A percentile compares a stretch with the other conserved stretches of the same genome.
Evolutionary conservation across 2,113 vertebrate genomes (phyloP).

Genomic region (Crotalus horridus): DNA sequence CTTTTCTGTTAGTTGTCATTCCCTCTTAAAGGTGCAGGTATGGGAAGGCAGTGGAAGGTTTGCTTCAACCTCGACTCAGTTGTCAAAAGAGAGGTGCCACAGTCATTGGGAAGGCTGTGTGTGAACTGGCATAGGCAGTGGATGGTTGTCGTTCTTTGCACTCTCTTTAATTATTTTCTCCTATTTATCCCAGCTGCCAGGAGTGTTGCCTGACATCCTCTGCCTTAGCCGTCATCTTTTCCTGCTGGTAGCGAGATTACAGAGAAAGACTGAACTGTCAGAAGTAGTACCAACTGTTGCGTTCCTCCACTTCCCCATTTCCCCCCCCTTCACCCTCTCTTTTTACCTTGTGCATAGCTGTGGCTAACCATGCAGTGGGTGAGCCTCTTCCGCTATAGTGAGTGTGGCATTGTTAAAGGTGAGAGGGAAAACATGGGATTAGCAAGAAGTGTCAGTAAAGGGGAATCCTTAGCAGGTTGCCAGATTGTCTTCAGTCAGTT

Average conservation of each 20-base stretch:
- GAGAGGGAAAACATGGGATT: not conserved
- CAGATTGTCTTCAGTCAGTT: not conserved
- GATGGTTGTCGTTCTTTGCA: not conserved
- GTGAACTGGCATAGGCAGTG: not conserved
- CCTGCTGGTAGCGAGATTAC: not conserved
- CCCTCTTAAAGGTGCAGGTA: not conserved
- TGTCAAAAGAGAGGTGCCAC: not conserved
- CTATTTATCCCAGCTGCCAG: not conserved
- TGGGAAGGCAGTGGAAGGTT: not conserved
- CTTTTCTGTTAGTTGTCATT: not conserved
- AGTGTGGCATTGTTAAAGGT: not conserved
- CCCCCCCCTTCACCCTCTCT: not conserved
- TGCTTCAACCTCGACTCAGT: not conserved
- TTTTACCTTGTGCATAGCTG: not conserved
- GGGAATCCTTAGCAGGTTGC: not conserved
- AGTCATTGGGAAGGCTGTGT: not conserved
- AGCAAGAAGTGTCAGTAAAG: not conserved
- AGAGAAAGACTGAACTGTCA: not conserved
- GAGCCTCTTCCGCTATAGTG: not conserved
- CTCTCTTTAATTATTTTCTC: not conserved
- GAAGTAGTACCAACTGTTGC: not conserved
- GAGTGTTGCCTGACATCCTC: not conserved
- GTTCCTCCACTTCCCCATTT: not conserved
- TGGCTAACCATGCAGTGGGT: not conserved
- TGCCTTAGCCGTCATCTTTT: not conserved